A percentile compares a stretch with the other conserved stretches of the same genome.
These are phyloP conservation scores for Raja brachyura DNA, from an alignment of 2,113 vertebrate species.

Conservation along the genomic window DNA sequence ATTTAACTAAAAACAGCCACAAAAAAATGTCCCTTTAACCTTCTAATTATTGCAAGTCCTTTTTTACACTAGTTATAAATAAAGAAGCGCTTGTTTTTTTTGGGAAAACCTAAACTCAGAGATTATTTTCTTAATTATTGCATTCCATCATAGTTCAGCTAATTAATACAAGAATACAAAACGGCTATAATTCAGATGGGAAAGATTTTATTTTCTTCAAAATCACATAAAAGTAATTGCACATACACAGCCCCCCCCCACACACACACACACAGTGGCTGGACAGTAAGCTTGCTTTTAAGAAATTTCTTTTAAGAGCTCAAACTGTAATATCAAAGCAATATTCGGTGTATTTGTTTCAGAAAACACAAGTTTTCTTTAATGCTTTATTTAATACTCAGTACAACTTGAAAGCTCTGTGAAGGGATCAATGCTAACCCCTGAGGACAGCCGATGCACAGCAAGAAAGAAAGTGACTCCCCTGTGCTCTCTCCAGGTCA, in stretches of 20 bases:
- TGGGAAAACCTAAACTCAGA: not conserved
- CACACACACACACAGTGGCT: not conserved
- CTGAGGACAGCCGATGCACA: slow-evolving; percentile 72
- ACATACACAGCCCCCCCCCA: not conserved
- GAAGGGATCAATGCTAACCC: slow-evolving; percentile 86
- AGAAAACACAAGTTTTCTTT: slow-evolving; percentile 72
- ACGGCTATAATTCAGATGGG: not conserved
- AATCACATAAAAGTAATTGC: not conserved
- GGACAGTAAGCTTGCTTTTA: not conserved
- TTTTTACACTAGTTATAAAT: not conserved
- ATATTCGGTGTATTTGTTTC: slow-evolving; percentile 63
- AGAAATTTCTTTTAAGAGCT: slow-evolving; percentile 50
- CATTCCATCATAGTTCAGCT: not conserved
- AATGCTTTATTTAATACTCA: slow-evolving; percentile 76
- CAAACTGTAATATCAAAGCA: slow-evolving; percentile 73
- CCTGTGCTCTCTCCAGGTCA: slow-evolving; percentile 82
- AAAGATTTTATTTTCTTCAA: not conserved
- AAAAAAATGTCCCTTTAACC: not conserved
- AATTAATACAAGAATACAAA: not conserved
- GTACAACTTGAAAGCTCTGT: slow-evolving; percentile 71
- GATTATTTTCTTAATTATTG: not conserved
- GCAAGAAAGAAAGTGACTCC: slow-evolving; percentile 77
- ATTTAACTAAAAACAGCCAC: not conserved
- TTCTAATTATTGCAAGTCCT: not conserved
- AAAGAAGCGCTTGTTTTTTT: not conserved